Evolutionary conservation across 2,113 vertebrate species (phyloP).

Genomic region (Boulengeromyrus knoepffleri): DNA sequence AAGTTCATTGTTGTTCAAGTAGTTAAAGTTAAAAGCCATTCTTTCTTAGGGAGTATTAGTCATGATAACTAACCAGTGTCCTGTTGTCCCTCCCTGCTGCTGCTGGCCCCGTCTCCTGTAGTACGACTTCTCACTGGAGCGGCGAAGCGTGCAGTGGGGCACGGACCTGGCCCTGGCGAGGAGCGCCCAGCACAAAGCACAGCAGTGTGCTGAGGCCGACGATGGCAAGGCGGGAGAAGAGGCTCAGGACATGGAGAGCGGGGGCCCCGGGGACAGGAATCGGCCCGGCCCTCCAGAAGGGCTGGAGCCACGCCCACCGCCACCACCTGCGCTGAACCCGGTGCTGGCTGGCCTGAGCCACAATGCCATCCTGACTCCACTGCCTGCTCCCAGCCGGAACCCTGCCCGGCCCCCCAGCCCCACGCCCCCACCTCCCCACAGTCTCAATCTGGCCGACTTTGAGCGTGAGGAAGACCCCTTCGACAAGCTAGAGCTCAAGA

Average conservation of each 20-base stretch:
- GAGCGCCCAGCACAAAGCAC: conserved; percentile 65
- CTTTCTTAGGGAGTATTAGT: background rate
- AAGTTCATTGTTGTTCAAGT: background rate
- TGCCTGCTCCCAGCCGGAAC: conserved; percentile 75
- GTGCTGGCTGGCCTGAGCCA: conserved; percentile 82
- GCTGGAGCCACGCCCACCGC: conserved; percentile 67
- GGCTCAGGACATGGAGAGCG: conserved; percentile 41
- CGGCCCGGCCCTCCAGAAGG: conserved; percentile 47
- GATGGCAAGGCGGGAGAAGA: conserved; percentile 22
- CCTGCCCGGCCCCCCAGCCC: conserved; percentile 69
- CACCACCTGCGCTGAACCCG: conserved; percentile 81
- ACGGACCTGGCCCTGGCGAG: conserved; percentile 74
- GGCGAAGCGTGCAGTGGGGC: conserved; percentile 76
- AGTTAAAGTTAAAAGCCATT: background rate
- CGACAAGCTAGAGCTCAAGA: conserved; percentile 94
- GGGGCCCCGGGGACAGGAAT: conserved; percentile 39
- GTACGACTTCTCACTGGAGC: conserved; percentile 94
- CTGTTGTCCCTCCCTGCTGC: background rate
- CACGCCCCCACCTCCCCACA: conserved; percentile 68
- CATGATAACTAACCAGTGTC: background rate
- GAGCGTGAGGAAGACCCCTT: conserved; percentile 96
- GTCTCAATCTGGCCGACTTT: conserved; percentile 90
- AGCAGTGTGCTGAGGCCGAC: conserved; percentile 45
- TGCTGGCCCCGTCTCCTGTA: conserved; percentile 40
- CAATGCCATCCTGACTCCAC: conserved; percentile 87